Percentiles rank a stretch among this genome's conserved stretches.
Evolutionary conservation across 2,797 vertebrate species (phyloP).

Genomic region (Numenius phaeopus): DNA sequence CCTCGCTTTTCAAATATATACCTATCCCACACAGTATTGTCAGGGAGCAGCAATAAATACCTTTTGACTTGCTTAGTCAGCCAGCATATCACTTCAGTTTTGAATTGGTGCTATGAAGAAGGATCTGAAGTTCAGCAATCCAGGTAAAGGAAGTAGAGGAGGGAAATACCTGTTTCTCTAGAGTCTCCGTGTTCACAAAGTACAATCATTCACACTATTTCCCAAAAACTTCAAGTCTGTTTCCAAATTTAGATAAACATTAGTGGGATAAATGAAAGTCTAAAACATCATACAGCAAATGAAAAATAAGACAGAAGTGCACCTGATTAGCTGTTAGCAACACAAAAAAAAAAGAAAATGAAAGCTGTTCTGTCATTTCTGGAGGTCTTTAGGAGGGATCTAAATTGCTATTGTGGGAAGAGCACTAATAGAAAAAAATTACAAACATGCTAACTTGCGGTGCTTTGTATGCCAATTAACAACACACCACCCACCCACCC

Average conservation of each 20-base stretch:
- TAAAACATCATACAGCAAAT: neutral
- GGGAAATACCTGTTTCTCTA: neutral
- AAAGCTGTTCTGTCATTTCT: conserved; percentile 41
- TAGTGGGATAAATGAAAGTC: neutral
- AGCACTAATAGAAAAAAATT: neutral
- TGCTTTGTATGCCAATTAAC: neutral
- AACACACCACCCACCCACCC: neutral
- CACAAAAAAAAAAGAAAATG: neutral
- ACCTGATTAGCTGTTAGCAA: neutral
- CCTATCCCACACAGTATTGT: neutral
- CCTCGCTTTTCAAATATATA: neutral
- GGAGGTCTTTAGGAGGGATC: conserved; percentile 6
- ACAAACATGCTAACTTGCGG: neutral
- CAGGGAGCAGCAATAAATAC: neutral
- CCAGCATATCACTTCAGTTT: neutral
- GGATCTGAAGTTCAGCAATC: neutral
- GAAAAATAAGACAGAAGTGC: neutral
- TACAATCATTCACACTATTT: neutral
- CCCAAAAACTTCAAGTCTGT: neutral
- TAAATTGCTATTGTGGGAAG: conserved; percentile 11
- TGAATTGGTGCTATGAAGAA: neutral
- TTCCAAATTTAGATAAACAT: neutral
- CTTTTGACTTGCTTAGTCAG: neutral
- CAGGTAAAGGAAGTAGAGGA: neutral
- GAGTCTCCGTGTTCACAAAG: rapidly evolving